Percentiles rank a stretch among this genome's conserved stretches.
Conservation (phyloP, 2,797 vertebrate species). For the Rachycentron canadum region DNA sequence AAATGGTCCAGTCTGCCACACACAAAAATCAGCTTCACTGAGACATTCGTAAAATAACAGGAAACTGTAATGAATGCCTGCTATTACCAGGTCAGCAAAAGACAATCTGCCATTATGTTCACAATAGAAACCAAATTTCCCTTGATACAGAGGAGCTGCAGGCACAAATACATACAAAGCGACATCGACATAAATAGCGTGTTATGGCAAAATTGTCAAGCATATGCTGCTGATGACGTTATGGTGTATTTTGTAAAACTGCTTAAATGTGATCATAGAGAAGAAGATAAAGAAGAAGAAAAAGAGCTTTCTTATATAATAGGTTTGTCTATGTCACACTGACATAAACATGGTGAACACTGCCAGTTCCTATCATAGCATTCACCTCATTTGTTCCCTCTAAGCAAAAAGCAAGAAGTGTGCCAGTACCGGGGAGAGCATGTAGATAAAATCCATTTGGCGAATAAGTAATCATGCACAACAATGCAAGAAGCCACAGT, state of each 20-base stretch:
- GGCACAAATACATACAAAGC: slow-evolving; percentile 28
- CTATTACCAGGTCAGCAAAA: slow-evolving; percentile 47
- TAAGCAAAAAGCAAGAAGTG: slow-evolving; percentile 25
- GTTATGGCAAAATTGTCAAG: slow-evolving; percentile 15
- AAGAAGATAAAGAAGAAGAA: neutral
- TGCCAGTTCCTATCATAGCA: neutral
- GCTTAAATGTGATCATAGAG: slow-evolving; percentile 29
- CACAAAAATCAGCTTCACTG: slow-evolving; percentile 44
- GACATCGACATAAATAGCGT: slow-evolving; percentile 34
- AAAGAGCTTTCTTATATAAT: slow-evolving; percentile 16
- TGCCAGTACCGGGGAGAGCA: slow-evolving; percentile 1
- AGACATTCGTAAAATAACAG: slow-evolving; percentile 55
- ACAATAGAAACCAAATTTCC: slow-evolving; percentile 45
- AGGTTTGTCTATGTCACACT: slow-evolving; percentile 10
- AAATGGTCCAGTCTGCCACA: slow-evolving; percentile 32
- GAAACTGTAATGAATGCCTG: slow-evolving; percentile 51
- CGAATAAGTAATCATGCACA: slow-evolving; percentile 53
- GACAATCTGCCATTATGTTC: slow-evolving; percentile 40
- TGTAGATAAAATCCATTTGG: slow-evolving; percentile 51
- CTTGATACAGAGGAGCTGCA: slow-evolving; percentile 24
- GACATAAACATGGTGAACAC: slow-evolving; percentile 10
- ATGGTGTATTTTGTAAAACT: slow-evolving; percentile 9
- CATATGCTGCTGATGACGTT: neutral
- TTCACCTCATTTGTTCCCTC: slow-evolving; percentile 20
- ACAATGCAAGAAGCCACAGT: slow-evolving; percentile 28